Evolutionary conservation across 2,888 invertebrate species (phyloP).

Genomic region (Cephus spinipes): DNA sequence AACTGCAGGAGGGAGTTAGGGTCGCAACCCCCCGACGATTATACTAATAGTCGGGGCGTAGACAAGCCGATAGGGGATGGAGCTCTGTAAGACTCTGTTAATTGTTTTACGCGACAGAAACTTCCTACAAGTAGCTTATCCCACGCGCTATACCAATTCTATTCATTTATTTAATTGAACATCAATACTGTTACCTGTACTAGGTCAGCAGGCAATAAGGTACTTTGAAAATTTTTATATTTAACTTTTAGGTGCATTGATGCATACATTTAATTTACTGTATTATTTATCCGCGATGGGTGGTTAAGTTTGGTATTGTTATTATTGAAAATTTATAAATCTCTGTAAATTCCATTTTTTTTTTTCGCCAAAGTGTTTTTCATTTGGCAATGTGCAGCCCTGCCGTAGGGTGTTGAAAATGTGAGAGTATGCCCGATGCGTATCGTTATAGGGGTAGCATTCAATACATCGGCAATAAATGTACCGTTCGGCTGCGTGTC

Average conservation of each 20-base stretch:
- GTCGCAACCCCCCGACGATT: constrained; percentile 57
- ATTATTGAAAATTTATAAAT: not conserved
- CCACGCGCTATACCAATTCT: not conserved
- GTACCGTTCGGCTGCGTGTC: constrained; percentile 41
- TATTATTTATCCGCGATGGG: not conserved
- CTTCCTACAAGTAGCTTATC: constrained; percentile 11
- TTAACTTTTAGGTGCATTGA: not conserved
- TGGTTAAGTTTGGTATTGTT: not conserved
- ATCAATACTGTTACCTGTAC: not conserved
- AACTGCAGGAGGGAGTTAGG: constrained; percentile 48
- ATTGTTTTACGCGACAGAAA: constrained; percentile 58
- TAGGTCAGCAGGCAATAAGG: not conserved
- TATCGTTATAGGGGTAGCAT: not conserved
- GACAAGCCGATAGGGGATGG: constrained; percentile 32
- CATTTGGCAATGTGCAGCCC: not conserved
- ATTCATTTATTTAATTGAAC: not conserved
- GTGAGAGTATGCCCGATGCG: not conserved
- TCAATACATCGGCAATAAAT: constrained; percentile 17
- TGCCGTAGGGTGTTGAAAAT: not conserved
- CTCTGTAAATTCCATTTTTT: not conserved
- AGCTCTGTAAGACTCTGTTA: constrained; percentile 48
- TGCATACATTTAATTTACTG: not conserved
- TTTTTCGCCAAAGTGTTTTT: not conserved
- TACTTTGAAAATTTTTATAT: not conserved
- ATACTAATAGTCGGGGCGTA: constrained; percentile 63